These are phyloP conservation scores for Pelodiscus sinensis DNA, from an alignment of 2,113 vertebrate species.

Conservation along the genomic window DNA sequence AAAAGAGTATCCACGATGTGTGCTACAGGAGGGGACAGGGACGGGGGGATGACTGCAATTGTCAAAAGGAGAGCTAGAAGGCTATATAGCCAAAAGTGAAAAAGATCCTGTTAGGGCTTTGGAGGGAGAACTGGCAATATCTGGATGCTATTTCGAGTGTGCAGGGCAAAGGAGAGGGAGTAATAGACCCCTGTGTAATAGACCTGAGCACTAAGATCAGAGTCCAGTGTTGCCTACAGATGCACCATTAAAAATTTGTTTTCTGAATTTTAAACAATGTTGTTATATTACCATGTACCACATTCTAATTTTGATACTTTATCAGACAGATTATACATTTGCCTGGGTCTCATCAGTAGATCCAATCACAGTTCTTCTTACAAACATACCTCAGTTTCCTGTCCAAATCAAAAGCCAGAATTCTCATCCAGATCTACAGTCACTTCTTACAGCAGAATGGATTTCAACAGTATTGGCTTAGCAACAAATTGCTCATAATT, in stretches of 20 bases:
- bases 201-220: background rate
- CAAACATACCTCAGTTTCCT: background rate
- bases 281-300: background rate
- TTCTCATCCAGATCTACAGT: background rate
- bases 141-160: fast-evolving
- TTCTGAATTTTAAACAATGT: background rate
- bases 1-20: background rate
- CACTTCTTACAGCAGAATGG: background rate
- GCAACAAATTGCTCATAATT: background rate
- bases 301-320: background rate
- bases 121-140: background rate
- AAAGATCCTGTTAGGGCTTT: background rate
- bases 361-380: background rate
- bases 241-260: background rate
- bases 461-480: background rate
- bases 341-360: background rate
- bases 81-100: background rate
- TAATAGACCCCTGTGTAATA: background rate
- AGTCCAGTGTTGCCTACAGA: fast-evolving
- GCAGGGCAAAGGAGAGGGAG: background rate
- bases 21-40: background rate
- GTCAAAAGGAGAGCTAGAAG: fast-evolving
- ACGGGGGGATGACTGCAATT: background rate
- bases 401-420: background rate
- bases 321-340: background rate